phyloP scores from a whole-genome alignment of 1,140 invertebrate genomes.

The Drosophila tani region DNA sequence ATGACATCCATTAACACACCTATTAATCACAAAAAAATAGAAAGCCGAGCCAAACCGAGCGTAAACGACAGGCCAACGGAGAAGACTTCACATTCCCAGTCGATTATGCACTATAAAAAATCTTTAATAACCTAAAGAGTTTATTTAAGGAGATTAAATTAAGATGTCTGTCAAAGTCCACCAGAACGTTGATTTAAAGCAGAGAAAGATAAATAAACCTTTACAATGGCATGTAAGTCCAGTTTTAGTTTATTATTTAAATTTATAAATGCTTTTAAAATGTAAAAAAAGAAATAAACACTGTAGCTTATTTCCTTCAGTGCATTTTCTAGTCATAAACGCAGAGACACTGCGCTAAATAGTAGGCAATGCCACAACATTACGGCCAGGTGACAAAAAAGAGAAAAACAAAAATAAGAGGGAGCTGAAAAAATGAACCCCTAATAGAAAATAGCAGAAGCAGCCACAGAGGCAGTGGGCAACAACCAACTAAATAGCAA shows the following conservation, averaged over 20 bases:
- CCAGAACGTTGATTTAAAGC: too few relatives aligned
- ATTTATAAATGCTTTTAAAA: not conserved
- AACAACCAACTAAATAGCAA: constrained; percentile 63
- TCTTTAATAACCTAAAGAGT: not conserved
- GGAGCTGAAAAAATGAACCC: constrained; percentile 28
- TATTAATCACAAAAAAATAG: constrained; percentile 82
- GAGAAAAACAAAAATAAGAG: constrained; percentile 47
- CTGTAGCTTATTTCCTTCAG: not conserved
- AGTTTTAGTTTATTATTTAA: too few relatives aligned
- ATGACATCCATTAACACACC: constrained; percentile 85
- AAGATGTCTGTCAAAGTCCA: too few relatives aligned
- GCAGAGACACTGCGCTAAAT: constrained; percentile 55
- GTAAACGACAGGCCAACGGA: constrained; percentile 27
- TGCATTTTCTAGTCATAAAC: constrained; percentile 28
- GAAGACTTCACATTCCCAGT: not conserved
- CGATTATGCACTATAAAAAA: constrained; percentile 3
- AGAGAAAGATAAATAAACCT: too few relatives aligned
- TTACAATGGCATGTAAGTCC: too few relatives aligned
- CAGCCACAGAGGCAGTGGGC: constrained; percentile 12
- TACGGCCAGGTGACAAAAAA: constrained; percentile 71
- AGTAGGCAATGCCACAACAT: constrained; percentile 69
- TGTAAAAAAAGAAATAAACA: not conserved
- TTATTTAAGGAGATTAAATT: too few relatives aligned
- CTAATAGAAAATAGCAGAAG: constrained; percentile 45
- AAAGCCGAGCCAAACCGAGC: constrained; percentile 58